These are phyloP conservation scores for Polyodon spathula DNA, from an alignment of 2,113 vertebrate genomes.

Conservation along the genomic window DNA sequence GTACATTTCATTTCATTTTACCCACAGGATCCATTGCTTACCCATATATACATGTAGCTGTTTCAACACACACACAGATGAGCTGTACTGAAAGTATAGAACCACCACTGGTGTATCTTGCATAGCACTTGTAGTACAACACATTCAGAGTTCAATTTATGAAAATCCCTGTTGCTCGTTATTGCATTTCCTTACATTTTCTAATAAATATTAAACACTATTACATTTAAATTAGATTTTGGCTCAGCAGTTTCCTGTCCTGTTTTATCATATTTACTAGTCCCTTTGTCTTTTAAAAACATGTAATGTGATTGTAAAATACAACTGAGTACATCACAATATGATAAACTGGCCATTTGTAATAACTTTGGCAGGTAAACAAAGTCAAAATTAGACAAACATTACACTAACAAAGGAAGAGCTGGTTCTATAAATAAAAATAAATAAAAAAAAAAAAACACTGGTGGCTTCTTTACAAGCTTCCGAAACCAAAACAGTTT, in stretches of 20 bases:
- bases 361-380: conserved; percentile 11
- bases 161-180: conserved; percentile 53
- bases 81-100: conserved; percentile 23
- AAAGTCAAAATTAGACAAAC: conserved; percentile 8
- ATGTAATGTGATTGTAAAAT: conserved; percentile 51
- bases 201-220: conserved; percentile 73
- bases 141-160: conserved; percentile 58
- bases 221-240: conserved; percentile 63
- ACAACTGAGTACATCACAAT: conserved; percentile 25
- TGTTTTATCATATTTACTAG: conserved; percentile 57
- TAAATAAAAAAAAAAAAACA: conserved; percentile 3
- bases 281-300: conserved; percentile 52
- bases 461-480: conserved; percentile 13
- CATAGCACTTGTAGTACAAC: conserved; percentile 34
- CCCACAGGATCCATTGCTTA: background rate
- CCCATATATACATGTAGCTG: conserved; percentile 12
- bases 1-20: conserved; percentile 11
- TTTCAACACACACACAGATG: conserved; percentile 30
- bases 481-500: background rate
- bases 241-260: conserved; percentile 34
- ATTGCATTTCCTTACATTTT: conserved; percentile 60
- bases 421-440: conserved; percentile 13
- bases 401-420: conserved; percentile 18
- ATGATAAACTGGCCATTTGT: conserved; percentile 32
- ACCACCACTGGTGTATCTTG: conserved; percentile 27